A percentile compares a stretch with the other conserved stretches of the same genome.
phyloP scores from a whole-genome alignment of 2,113 vertebrate genomes.

The Urocitellus parryii region DNA sequence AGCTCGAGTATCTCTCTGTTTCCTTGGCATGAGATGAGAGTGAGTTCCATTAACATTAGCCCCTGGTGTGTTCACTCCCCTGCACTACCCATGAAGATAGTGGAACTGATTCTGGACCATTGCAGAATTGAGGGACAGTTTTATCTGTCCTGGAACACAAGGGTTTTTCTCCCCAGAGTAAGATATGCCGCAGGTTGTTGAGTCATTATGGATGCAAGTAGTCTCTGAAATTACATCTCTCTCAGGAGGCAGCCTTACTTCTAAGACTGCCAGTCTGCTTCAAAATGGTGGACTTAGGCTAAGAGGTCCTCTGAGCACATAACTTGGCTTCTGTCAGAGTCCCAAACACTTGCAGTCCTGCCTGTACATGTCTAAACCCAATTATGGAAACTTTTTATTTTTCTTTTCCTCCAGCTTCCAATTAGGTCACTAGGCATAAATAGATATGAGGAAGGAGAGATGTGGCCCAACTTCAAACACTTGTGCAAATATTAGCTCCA shows the following conservation, averaged over 20 bases:
- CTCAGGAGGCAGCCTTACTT: not conserved
- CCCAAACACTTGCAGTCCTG: not conserved
- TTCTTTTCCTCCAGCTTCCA: not conserved
- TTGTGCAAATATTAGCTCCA: not conserved
- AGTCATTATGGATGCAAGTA: not conserved
- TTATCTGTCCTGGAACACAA: not conserved
- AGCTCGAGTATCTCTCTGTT: not conserved
- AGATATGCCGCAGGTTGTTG: not conserved
- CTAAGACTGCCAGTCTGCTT: not conserved
- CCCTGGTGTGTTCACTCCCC: not conserved
- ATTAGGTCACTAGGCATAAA: constrained; percentile 43
- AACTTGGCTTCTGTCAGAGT: not conserved
- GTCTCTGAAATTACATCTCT: not conserved
- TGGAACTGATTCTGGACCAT: not conserved
- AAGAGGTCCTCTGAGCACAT: not conserved
- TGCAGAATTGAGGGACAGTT: not conserved
- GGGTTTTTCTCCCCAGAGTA: not conserved
- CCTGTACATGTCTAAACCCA: not conserved
- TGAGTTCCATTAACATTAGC: not conserved
- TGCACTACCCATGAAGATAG: no score
- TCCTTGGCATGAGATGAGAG: not conserved
- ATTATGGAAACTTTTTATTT: not conserved
- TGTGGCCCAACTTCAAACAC: not conserved
- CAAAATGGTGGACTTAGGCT: not conserved
- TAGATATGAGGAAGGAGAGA: not conserved